phyloP scores from a whole-genome alignment of 2,888 invertebrate species.

The Cephus runcator region DNA sequence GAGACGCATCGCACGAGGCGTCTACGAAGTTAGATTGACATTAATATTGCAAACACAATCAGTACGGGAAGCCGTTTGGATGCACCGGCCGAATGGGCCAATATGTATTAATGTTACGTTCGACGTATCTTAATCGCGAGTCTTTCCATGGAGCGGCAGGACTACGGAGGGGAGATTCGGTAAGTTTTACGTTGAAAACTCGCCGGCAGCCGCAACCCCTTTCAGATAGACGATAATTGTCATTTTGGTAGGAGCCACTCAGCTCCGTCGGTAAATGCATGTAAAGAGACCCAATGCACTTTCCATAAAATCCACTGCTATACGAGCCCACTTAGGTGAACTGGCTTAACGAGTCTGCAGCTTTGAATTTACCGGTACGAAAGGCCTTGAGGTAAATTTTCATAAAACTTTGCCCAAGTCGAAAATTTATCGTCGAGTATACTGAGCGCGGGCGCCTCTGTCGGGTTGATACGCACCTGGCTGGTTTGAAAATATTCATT shows the following conservation, averaged over 20 bases:
- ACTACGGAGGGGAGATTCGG: background rate
- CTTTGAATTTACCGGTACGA: background rate
- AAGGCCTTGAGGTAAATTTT: background rate
- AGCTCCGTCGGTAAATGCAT: conserved; percentile 48
- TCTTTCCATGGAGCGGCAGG: background rate
- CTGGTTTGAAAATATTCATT: background rate
- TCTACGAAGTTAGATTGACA: conserved; percentile 57
- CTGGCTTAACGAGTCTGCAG: conserved; percentile 54
- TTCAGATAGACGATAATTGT: conserved; percentile 52
- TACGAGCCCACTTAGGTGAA: conserved; percentile 63
- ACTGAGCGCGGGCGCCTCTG: background rate
- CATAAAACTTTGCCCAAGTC: background rate
- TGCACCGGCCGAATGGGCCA: conserved; percentile 28
- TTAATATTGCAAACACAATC: conserved; percentile 61
- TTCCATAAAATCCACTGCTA: conserved; percentile 64
- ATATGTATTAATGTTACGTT: conserved; percentile 48
- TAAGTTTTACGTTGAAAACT: background rate
- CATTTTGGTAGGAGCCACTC: conserved; percentile 46
- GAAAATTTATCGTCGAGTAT: background rate
- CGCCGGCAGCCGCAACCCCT: conserved; percentile 29
- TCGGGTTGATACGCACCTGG: background rate
- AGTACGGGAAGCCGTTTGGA: conserved; percentile 20
- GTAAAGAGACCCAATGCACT: conserved; percentile 61
- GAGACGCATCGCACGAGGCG: conserved; percentile 15
- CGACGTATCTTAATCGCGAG: background rate